Base-by-base conservation (phyloP, 1,140 invertebrate species). In the Vanessa atalanta region DNA sequence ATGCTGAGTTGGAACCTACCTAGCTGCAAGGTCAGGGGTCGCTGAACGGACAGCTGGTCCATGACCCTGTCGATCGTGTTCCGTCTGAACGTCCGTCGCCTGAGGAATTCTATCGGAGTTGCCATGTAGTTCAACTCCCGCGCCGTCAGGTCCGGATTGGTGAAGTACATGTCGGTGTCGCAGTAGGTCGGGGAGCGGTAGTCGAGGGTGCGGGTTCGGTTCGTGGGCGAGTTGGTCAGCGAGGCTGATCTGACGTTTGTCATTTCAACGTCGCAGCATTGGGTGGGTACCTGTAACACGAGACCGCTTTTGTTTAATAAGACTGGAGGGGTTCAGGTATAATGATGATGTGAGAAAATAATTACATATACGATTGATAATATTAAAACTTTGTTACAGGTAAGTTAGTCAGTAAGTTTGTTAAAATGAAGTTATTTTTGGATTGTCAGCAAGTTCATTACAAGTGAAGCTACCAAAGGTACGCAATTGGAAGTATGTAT, bases 1-100 rank as follows among this genome's bases (percentile, higher is more conserved):
- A 92, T 79, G 26, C 84, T 89, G 14, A 92, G 73, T n/a, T 91
- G 89, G 67, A 92, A 91, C 55, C 89, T 76, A 8, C 90, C 90
- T 43, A 92, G 65, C n/a, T 92, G 90, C 0, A 92, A 74, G 0
- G 89, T 91, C 0, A 89, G 63, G 0, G 88, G 78, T 16, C 88
- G 72, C 5, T 80, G 81, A 9, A 81, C 78, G 5, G 73, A 72
- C 1, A 86, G 60, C 0, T 86, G 84, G 16, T 84, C 84, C 57
- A 87, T 82, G 2, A 87, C 83, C 9, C 84, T 16, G 12, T 88
- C 84, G 0, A 86, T 47, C 0, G 82, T 82, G 55, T 83, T 85
- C 26, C 82, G 53, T n/a, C 81, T 55, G 37, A 79, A 61, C 1
- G 79, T 77, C 0, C 83, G 61, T 8, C 84, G 60, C 11, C 84